Percentiles rank a stretch among this genome's conserved stretches.
phyloP scores from a whole-genome alignment of 2,888 invertebrate genomes.

The Eupithecia insigniata region DNA sequence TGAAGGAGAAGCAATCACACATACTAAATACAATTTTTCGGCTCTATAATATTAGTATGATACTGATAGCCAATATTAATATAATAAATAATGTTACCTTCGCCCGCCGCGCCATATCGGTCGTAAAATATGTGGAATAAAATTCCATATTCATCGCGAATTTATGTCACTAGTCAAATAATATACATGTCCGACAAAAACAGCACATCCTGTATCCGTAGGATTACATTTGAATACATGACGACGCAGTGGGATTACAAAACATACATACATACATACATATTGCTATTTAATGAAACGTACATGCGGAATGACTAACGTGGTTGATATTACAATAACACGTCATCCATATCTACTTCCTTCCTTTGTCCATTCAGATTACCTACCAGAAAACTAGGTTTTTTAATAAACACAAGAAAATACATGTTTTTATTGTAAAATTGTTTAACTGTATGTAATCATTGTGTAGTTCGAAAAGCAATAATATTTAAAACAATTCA shows the following conservation, averaged over 20 bases:
- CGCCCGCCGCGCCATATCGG: too few species aligned
- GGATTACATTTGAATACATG: constrained; percentile 50
- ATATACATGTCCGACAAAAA: constrained; percentile 44
- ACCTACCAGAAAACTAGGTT: neutral
- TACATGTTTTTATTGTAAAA: too few species aligned
- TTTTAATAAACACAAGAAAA: too few species aligned
- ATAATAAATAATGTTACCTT: too few species aligned
- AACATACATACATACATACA: constrained; percentile 22
- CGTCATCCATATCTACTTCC: neutral
- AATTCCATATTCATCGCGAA: constrained; percentile 15
- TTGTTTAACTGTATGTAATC: too few species aligned
- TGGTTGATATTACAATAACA: neutral
- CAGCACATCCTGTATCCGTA: constrained; percentile 48
- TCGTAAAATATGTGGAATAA: too few species aligned
- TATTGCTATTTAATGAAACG: neutral
- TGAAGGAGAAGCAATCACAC: neutral
- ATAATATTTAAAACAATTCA: too few species aligned
- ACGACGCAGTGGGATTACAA: constrained; percentile 32
- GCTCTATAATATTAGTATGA: neutral
- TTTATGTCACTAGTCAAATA: constrained; percentile 42
- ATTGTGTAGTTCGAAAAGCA: too few species aligned
- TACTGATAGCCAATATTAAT: neutral
- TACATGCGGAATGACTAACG: neutral
- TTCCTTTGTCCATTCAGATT: neutral
- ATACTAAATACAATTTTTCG: neutral